Percentiles rank a stretch among this genome's conserved stretches.
Evolutionary conservation across 2,797 vertebrate species (phyloP).

Genomic region (Uromys caudimaculatus): DNA sequence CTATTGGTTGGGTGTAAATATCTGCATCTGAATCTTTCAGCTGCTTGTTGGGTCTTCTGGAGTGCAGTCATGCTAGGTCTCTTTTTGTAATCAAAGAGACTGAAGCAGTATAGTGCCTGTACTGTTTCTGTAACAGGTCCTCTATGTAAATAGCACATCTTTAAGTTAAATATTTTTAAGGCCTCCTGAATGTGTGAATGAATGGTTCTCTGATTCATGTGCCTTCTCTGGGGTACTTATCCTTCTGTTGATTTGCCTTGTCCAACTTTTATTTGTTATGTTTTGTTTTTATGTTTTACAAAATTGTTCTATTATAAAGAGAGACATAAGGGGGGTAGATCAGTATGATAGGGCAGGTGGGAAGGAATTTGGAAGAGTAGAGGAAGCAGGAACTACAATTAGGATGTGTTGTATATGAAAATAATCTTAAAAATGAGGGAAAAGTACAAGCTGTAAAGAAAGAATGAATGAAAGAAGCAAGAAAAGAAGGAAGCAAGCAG

Average conservation of each 20-base stretch:
- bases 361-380: too few species aligned
- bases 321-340: neutral
- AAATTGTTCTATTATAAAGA: neutral
- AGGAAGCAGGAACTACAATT: too few species aligned
- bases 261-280: neutral
- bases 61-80: too few species aligned
- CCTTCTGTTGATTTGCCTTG: neutral
- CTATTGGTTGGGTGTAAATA: too few species aligned
- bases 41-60: too few species aligned
- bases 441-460: neutral
- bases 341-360: neutral
- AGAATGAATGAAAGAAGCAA: too few species aligned
- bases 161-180: neutral
- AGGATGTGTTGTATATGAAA: too few species aligned
- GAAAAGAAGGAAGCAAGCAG: too few species aligned
- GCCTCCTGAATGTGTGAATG: neutral
- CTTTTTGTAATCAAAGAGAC: too few species aligned
- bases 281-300: neutral
- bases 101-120: neutral
- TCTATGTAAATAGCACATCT: neutral
- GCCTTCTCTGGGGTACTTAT: neutral
- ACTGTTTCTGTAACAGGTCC: too few species aligned
- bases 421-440: too few species aligned
- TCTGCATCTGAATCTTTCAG: too few species aligned
- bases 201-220: neutral